These are phyloP conservation scores for Sinotaia quadrata DNA, from an alignment of 2,888 invertebrate species.

Conservation along the genomic window DNA sequence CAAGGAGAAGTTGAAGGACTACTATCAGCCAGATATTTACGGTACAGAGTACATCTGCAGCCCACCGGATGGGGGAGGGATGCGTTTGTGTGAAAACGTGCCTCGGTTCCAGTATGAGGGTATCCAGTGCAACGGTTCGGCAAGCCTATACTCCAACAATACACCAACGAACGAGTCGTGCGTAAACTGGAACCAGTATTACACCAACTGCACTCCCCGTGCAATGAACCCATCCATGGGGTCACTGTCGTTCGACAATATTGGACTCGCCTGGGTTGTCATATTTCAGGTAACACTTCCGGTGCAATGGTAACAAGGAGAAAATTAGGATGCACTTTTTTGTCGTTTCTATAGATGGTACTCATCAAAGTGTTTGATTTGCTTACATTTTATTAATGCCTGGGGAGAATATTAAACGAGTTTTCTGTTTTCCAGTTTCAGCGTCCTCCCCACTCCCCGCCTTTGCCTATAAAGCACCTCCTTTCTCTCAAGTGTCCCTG, in stretches of 20 bases:
- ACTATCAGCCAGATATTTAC: slow-evolving; percentile 50
- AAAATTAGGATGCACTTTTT: too few relatives aligned
- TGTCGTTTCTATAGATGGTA: too few relatives aligned
- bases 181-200: slow-evolving; percentile 99
- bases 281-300: slow-evolving; percentile 89
- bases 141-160: slow-evolving; percentile 77
- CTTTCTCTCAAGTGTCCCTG: too few relatives aligned
- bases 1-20: slow-evolving; percentile 37
- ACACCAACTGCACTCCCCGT: slow-evolving; percentile 92
- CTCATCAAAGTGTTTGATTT: too few relatives aligned
- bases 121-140: slow-evolving; percentile 80
- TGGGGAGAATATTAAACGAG: too few relatives aligned
- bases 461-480: too few relatives aligned
- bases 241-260: slow-evolving; percentile 99
- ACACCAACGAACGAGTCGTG: slow-evolving; percentile 78
- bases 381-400: too few relatives aligned
- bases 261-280: slow-evolving; percentile 99
- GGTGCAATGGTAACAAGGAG: too few relatives aligned
- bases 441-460: too few relatives aligned
- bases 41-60: slow-evolving; percentile 94
- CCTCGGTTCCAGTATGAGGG: slow-evolving; percentile 78
- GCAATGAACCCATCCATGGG: slow-evolving; percentile 98
- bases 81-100: slow-evolving; percentile 81
- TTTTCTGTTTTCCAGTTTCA: too few relatives aligned
- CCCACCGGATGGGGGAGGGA: slow-evolving; percentile 91